Evolutionary conservation across 2,113 vertebrate species (phyloP), one percentile per base, ranked within the genome.

Genomic region (Hippocampus mohnikei): DNA sequence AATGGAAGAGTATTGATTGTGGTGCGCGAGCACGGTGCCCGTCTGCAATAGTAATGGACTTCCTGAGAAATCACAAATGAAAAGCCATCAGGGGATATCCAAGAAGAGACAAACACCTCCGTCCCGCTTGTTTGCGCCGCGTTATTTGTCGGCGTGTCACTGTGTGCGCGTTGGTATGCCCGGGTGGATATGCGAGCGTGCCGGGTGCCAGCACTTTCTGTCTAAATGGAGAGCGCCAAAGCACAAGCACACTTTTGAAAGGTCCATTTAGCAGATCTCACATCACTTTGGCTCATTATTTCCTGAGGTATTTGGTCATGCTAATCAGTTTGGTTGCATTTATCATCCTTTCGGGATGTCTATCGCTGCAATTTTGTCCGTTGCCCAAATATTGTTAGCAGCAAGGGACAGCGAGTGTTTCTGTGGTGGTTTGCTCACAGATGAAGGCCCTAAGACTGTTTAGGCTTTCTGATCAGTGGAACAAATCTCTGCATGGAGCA

Each of bases 1-100:
- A 90, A 91, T 91, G 88, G 87, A 89, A 83, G 85, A 86, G 81
- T 91, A 91, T 91, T 86, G 89, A 91, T 91, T 83, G 84, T 66
- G 75, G 84, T 78, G 84, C 82, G 81, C 80, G 69, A 81, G 79
- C 86, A 73, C 41, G 73, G 79, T 75, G 70, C 81, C 73, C 70
- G 71, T 77, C 87, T 89, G 87, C 83, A 89, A 89, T 88, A 88
- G 88, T 85, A 91, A 91, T 91, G 83, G 77, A 89, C 79, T 85
- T 77, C 76, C 74, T 63, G 74, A 74, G 82, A 80, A 84, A 86
- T 88, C 81, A 71, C 76, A 72, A 72, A 85, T 83, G 86, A 83
- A 83, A 85, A 86, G 82, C 69, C 75, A 78, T 68, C 73, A 13
- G 77, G 79, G 74, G 70, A 76, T 72, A 70, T 81, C 53, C 71